Percentiles rank a stretch among this genome's conserved stretches.
Conservation (phyloP, 2,888 invertebrate species). For the Eucriotettix oculatus region DNA sequence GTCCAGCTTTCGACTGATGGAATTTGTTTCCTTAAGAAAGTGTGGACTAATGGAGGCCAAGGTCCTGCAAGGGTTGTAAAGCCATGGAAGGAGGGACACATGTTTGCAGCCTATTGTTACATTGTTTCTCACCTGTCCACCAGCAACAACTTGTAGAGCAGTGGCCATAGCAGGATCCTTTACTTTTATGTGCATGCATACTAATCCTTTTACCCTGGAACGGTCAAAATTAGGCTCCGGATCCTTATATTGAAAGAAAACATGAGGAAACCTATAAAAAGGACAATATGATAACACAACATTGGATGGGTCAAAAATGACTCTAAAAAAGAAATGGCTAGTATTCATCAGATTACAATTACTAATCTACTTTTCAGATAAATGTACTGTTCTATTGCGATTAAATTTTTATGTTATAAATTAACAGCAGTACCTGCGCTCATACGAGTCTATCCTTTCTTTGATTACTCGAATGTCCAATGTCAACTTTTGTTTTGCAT, state of each 20-base stretch:
- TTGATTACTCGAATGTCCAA: conserved; percentile 35
- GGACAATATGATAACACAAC: too few species aligned
- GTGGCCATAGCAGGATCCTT: conserved; percentile 49
- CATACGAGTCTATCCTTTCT: conserved; percentile 39
- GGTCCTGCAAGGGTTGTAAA: too few species aligned
- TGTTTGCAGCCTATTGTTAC: too few species aligned
- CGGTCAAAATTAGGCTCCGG: conserved; percentile 59
- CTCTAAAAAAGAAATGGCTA: not conserved
- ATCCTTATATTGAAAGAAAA: conserved; percentile 56
- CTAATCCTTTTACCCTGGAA: conserved; percentile 52
- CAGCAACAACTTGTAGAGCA: conserved; percentile 75
- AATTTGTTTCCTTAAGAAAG: too few species aligned
- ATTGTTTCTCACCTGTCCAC: conserved; percentile 48
- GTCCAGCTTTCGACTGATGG: too few species aligned
- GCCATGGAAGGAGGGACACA: too few species aligned
- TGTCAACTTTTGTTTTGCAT: conserved; percentile 31
- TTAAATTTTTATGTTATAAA: not conserved
- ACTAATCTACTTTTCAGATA: not conserved
- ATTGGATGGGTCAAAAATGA: conserved; percentile 16
- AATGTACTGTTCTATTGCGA: not conserved
- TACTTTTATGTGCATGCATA: conserved; percentile 62
- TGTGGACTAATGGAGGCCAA: too few species aligned
- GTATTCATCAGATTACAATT: not conserved
- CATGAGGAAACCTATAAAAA: conserved; percentile 30
- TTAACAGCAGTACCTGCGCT: conserved; percentile 20